Percentiles rank a stretch among this genome's conserved stretches.
phyloP scores from a whole-genome alignment of 1,140 invertebrate species.

The Dufourea novaeangliae region DNA sequence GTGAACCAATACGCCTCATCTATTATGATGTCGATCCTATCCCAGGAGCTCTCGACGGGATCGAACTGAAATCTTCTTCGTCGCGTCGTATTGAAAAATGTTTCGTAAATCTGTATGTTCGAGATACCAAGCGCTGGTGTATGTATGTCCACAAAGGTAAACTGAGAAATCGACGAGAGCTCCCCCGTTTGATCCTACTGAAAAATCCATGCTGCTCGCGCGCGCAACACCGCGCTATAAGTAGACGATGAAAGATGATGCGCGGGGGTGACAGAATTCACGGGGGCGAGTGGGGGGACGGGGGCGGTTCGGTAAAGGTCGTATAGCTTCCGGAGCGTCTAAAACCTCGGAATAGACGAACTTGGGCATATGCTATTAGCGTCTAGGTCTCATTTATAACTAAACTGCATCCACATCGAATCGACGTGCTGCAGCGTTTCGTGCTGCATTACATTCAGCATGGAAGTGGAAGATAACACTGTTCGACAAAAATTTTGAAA shows the following conservation, averaged over 20 bases:
- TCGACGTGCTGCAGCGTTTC: neutral
- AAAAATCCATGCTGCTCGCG: conserved; percentile 19
- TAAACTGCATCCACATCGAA: conserved; percentile 7
- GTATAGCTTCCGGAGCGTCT: conserved; percentile 1
- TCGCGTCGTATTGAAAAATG: neutral
- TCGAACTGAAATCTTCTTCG: neutral
- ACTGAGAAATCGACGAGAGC: conserved; percentile 6
- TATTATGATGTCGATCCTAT: neutral
- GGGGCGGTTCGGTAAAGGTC: neutral
- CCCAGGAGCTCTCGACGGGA: too few species aligned
- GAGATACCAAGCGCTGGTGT: neutral
- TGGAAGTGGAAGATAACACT: too few species aligned
- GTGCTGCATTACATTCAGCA: neutral
- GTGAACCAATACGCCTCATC: too few species aligned
- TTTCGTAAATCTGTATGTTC: neutral
- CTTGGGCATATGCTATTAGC: conserved; percentile 6
- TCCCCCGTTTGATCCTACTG: conserved; percentile 14
- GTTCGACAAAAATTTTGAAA: too few species aligned
- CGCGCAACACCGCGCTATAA: too few species aligned
- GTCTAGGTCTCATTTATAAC: conserved; percentile 12
- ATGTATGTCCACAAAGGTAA: neutral
- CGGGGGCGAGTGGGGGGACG: too few species aligned
- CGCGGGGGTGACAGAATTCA: neutral
- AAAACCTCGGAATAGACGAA: conserved; percentile 26
- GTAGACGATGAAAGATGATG: conserved; percentile 1